Evolutionary conservation across 1,140 invertebrate genomes (phyloP), one percentile per base, ranked within the genome.

Genomic region (Cyphomyrmex costatus): DNA sequence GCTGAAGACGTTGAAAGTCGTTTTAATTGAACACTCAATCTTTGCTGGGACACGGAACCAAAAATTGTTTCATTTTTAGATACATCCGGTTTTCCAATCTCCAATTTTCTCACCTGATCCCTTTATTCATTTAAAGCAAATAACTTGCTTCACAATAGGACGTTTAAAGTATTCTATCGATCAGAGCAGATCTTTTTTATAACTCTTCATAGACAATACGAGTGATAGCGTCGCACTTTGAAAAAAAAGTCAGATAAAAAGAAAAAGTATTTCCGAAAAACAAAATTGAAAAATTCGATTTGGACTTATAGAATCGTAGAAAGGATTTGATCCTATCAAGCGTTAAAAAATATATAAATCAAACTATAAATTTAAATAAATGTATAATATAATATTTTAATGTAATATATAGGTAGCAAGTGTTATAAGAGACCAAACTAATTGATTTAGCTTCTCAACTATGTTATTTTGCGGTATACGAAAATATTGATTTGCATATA

Each of bases 21-120:
- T 10, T 80, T 68, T 80, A 80, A 80, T 68, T 10, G 77, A 80
- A 80, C 36, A 68, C 68, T 80, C 16, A 68, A 27, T 16, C 27
- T n/a, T 8, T 14, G 24, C 21, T 14, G 14, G 27, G 7, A 66
- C 76, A 33, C 4, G 21, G 7, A 12, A 58, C 16, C 42, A 78
- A 80, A 80, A 80, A 80, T 68, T 24, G 46, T 79, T 80, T 53
- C 63, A 80, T 80, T 80, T 80, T 63, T 61, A 68, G n/a, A 7
- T 79, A 14, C 30, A 66, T 79, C 77, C 77, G 61, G 21, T 27
- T 5, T 30, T 58, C 12, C 53, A 16, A 66, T 79, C 46, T 36
- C n/a, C n/a, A n/a, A 80, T 68, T 80, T 80, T 68, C 36, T 63
- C 74, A 14, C 14, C 46, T n/a, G 21, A 80, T 27, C 30, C 77